Percentiles rank a stretch among this genome's conserved stretches.
These are phyloP conservation scores for Trichonephila inaurata DNA, from an alignment of 1,140 invertebrate genomes.

Conservation along the genomic window DNA sequence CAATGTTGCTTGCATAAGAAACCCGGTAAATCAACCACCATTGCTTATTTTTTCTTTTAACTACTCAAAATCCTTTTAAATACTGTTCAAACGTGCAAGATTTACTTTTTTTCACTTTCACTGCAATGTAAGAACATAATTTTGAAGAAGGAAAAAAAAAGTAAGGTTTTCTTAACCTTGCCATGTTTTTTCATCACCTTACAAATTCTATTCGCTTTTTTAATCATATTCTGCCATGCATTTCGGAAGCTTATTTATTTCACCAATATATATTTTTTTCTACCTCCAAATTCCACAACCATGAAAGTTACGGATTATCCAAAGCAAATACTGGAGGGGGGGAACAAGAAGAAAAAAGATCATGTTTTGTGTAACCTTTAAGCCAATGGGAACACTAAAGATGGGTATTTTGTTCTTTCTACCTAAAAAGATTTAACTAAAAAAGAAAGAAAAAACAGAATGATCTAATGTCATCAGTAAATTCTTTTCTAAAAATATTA, in stretches of 20 bases:
- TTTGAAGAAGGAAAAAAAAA: not conserved
- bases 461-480: slow-evolving; percentile 74
- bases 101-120: slow-evolving; percentile 12
- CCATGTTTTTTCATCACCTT: slow-evolving; percentile 37
- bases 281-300: slow-evolving; percentile 24
- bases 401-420: slow-evolving; percentile 62
- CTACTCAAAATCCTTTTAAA: not conserved
- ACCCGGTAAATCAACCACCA: not conserved
- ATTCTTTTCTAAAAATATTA: slow-evolving; percentile 72
- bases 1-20: slow-evolving; percentile 9
- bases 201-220: slow-evolving; percentile 50
- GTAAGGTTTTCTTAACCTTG: slow-evolving; percentile 35
- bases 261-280: slow-evolving; percentile 39
- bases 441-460: slow-evolving; percentile 60
- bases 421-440: slow-evolving; percentile 35
- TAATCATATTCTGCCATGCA: slow-evolving; percentile 23
- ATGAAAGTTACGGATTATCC: slow-evolving; percentile 62
- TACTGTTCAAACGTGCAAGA: not conserved
- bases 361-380: slow-evolving; percentile 76
- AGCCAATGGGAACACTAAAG: slow-evolving; percentile 71
- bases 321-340: slow-evolving; percentile 55
- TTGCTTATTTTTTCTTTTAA: not conserved
- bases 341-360: not conserved
- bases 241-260: slow-evolving; percentile 58
- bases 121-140: not conserved